phyloP scores from a whole-genome alignment of 2,113 vertebrate genomes.

The Mohoua ochrocephala region DNA sequence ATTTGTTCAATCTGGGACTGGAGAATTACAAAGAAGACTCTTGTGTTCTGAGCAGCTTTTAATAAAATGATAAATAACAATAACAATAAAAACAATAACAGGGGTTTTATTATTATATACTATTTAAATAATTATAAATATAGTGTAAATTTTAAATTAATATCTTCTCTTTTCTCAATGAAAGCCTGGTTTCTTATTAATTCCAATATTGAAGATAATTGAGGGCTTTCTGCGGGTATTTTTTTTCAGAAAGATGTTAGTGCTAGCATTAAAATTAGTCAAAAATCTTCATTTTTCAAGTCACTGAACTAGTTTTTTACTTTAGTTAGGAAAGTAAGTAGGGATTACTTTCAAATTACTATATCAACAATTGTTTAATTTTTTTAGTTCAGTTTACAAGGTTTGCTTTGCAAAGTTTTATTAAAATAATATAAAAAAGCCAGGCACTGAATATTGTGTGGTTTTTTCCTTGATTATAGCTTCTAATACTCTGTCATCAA shows the following conservation, averaged over 20 bases:
- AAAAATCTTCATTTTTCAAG: neutral
- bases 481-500: neutral
- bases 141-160: neutral
- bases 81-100: neutral
- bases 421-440: neutral
- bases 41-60: neutral
- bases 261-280: neutral
- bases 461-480: neutral
- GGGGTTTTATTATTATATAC: neutral
- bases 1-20: neutral
- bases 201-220: neutral
- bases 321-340: neutral
- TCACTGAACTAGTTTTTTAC: neutral
- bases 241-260: neutral
- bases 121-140: neutral
- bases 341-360: neutral
- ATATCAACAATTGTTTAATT: neutral
- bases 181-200: neutral
- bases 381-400: neutral
- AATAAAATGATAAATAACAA: neutral
- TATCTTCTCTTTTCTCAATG: neutral
- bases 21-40: neutral
- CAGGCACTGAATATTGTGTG: neutral
- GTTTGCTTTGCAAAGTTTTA: neutral
- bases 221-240: rapidly evolving